Evolutionary conservation across 2,888 invertebrate genomes (phyloP), one percentile per base, ranked within the genome.

Genomic region (Drosophila atroscutellata): DNA sequence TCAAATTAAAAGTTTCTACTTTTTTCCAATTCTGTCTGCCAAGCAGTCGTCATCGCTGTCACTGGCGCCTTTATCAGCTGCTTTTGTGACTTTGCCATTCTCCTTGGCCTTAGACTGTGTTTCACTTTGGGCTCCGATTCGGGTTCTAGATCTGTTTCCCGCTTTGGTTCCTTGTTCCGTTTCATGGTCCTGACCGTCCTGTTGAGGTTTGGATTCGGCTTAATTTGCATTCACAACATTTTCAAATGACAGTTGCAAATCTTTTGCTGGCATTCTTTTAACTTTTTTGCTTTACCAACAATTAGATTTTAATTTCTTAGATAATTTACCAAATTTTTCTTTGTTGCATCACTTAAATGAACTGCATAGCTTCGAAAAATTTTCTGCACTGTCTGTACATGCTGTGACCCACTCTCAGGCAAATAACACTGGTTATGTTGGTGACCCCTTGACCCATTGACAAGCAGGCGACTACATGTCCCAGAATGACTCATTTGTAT

Each of bases 1-100:
- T 91, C 89, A 90, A 90, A 90, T 90, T 90, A 90, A 90, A 90
- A 90, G 81, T 90, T 90, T 89, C 74, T 65, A 82, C 81, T 91
- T 81, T 75, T 80, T 77, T 77, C 49, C 49, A 34, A 51, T 69
- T 56, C 51, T 45, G 30, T 58, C 56, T 68, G 63, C 56, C 72
- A 73, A 61, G 75, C 67, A 76, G 73, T 66, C 75, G 70, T 68
- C 85, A 83, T 69, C 77, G 74, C 72, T 80, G 83, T 80, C 88
- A 80, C 66, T 61, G 51, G 36, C 54, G 60, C 63, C 69, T 63
- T 74, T 82, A 69, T 77, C 87, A 75, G 69, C 79, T 79, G 61
- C 79, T 77, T 71, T 76, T 56, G 39, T 55, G 62, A 67, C 62
- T 49, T 51, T 52, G 37, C 45, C 47, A 62, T 47, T 49, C 47